Evolutionary conservation across 1,140 invertebrate species (phyloP), one percentile per base, ranked within the genome.

Genomic region (Contarinia nasturtii): DNA sequence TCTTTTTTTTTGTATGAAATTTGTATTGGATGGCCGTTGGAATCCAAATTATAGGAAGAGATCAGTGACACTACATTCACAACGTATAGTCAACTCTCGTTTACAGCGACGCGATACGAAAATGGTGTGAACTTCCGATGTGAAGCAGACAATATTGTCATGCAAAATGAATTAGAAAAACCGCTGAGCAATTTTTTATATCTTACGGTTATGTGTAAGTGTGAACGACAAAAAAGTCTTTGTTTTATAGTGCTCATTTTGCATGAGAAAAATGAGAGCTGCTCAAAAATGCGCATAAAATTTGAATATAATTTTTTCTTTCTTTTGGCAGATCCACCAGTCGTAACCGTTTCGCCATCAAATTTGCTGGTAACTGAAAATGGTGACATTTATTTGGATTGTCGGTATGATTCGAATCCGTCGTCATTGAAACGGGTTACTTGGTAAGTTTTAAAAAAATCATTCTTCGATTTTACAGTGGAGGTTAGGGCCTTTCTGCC

Each of bases 201-300:
- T 42, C 68, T 89, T 44, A 79, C 86, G 68, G 81, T 89, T 48
- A 72, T 82, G 60, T 89, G 86, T 89, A 76, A 84, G 82, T 38
- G 15, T n/a, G 2, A 27, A 45, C 14, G 18, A 33, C 27, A 7
- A 20, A n/a, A n/a, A 4, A 20, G n/a, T 44, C 12, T 7, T 10
- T 14, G 27, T 27, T 27, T 27, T 10, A 27, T 5, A 27, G 27
- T 27, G 3, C 27, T 27, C 5, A 5, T 7, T 44, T 12, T 22
- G 18, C 21, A 10, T 44, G 18, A 44, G n/a, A n/a, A n/a, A n/a
- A 44, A 44, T 15, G 19, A 44, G 4, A 14, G 12, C 15, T 11
- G 18, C 15, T 4, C 5, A 20, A 42, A 19, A 10, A 12, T 42
- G 2, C 2, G 18, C 41, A 17, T 18, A 42, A 42, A 42, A 42